These are phyloP conservation scores for Acrobeloides nanus DNA, from an alignment of 2,888 invertebrate genomes.

Conservation along the genomic window DNA sequence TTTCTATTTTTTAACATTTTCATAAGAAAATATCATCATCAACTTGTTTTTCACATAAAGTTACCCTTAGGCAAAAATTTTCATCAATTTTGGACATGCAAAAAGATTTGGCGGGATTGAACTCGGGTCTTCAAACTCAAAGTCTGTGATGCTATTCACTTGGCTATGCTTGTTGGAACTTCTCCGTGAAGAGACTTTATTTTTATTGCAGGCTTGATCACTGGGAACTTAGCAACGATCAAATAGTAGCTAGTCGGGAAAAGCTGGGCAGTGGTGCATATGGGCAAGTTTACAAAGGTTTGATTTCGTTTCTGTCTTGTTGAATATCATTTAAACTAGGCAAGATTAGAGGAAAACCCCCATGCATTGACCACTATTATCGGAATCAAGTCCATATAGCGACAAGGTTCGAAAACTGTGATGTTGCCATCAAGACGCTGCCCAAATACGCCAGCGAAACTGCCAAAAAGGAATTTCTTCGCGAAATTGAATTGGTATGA, in stretches of 20 bases:
- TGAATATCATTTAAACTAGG: constrained; percentile 13
- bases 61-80: no score
- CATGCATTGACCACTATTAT: constrained; percentile 38
- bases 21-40: no score
- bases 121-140: no score
- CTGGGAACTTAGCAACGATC: constrained; percentile 45
- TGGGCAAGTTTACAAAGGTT: constrained; percentile 32
- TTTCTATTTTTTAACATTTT: constrained; percentile 7
- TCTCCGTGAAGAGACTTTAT: neutral
- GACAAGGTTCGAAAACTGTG: constrained; percentile 28
- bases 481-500: constrained; percentile 39
- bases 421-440: constrained; percentile 23
- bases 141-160: no score
- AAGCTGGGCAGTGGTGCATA: constrained; percentile 45
- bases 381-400: constrained; percentile 24
- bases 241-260: constrained; percentile 40
- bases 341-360: constrained; percentile 39
- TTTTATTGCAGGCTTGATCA: constrained; percentile 32
- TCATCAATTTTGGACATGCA: no score
- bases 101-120: no score
- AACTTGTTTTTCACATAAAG: no score
- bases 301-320: constrained; percentile 9
- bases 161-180: no score
- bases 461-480: constrained; percentile 33
- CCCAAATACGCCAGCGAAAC: constrained; percentile 40